Percentiles rank a stretch among this genome's conserved stretches.
These are phyloP conservation scores for Ancistrus triradiatus DNA, from an alignment of 2,113 vertebrate species.

Conservation along the genomic window DNA sequence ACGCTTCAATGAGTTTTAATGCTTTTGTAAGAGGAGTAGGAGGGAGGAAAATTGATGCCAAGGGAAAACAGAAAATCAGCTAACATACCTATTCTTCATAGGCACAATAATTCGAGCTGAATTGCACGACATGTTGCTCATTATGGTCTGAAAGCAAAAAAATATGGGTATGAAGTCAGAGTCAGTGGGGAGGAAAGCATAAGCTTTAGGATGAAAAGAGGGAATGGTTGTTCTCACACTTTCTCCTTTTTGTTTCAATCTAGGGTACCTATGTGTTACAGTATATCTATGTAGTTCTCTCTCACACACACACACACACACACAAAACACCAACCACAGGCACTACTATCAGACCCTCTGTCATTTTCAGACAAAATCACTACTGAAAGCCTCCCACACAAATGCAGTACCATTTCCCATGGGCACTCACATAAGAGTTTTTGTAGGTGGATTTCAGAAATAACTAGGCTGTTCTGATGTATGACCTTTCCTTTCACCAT, in stretches of 20 bases:
- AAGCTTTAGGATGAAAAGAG: background rate
- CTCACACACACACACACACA: background rate
- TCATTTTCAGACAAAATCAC: no score
- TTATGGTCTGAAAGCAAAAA: constrained; percentile 26
- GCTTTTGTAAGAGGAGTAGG: constrained; percentile 19
- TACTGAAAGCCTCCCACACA: no score
- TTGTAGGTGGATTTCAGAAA: no score
- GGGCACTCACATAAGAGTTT: no score
- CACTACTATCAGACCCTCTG: no score
- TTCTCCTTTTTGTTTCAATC: constrained; percentile 27
- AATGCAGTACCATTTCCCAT: no score
- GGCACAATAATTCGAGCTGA: constrained; percentile 20
- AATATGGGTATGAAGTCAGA: constrained; percentile 20
- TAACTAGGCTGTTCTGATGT: no score
- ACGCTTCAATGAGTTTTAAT: constrained; percentile 2
- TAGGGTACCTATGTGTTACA: constrained; percentile 12
- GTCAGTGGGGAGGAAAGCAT: constrained; percentile 13
- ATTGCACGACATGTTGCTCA: constrained; percentile 36
- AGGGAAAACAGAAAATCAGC: constrained; percentile 42
- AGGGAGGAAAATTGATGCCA: constrained; percentile 33
- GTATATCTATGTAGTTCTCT: background rate
- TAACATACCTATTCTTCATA: constrained; percentile 29
- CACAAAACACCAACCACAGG: background rate
- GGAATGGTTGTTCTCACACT: constrained; percentile 12
- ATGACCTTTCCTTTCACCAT: no score